These are phyloP conservation scores for Zapus hudsonius DNA, from an alignment of 2,113 vertebrate species.

Conservation along the genomic window DNA sequence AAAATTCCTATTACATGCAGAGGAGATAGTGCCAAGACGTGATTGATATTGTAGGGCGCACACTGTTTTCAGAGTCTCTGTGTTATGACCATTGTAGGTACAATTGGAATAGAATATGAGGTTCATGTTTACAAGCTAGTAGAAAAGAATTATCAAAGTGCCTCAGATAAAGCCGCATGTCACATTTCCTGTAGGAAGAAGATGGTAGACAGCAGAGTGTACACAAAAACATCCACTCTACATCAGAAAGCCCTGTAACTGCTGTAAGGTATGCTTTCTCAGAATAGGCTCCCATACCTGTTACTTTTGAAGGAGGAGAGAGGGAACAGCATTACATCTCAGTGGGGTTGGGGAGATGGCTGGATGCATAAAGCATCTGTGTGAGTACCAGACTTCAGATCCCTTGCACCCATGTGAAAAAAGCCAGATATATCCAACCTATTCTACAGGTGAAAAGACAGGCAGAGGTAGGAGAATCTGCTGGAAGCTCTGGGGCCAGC, in stretches of 20 bases:
- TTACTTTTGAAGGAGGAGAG: background rate
- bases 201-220: background rate
- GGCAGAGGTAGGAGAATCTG: too few species aligned
- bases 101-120: constrained; percentile 30
- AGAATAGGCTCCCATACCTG: background rate
- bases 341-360: too few species aligned
- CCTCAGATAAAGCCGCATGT: constrained; percentile 15
- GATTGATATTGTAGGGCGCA: background rate
- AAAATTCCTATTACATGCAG: background rate
- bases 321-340: background rate
- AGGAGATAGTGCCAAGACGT: background rate
- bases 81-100: background rate
- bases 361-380: too few species aligned
- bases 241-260: background rate
- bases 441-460: too few species aligned
- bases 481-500: too few species aligned
- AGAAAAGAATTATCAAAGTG: constrained; percentile 1
- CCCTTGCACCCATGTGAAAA: too few species aligned
- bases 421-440: too few species aligned
- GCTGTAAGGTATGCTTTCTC: background rate
- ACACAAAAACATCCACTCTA: background rate
- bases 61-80: background rate
- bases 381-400: background rate
- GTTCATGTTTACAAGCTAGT: constrained; percentile 29
- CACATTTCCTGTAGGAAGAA: constrained; percentile 15